Evolutionary conservation across 2,888 invertebrate species (phyloP).

Genomic region (Drosophila colorata): DNA sequence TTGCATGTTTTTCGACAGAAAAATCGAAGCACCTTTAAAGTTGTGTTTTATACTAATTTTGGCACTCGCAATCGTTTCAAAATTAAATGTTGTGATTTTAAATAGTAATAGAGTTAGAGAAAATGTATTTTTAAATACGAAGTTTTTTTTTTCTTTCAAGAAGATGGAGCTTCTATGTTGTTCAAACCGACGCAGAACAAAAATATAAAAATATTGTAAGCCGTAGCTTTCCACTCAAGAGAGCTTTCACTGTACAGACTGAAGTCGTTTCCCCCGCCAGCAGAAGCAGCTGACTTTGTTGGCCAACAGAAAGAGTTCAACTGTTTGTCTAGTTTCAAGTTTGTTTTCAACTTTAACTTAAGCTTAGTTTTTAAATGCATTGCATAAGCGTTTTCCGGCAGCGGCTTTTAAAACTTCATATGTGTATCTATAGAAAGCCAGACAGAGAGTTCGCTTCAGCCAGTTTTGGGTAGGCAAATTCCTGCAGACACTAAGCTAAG

Average conservation of each 20-base stretch:
- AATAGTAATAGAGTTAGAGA: too few species aligned
- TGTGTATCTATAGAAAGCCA: conserved; percentile 2
- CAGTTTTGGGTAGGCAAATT: conserved; percentile 3
- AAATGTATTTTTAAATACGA: too few species aligned
- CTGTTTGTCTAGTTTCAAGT: conserved; percentile 43
- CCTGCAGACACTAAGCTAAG: too few species aligned
- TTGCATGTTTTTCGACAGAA: too few species aligned
- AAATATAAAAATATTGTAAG: not conserved
- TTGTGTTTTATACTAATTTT: too few species aligned
- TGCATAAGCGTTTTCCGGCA: conserved; percentile 53
- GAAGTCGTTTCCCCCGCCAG: conserved; percentile 4
- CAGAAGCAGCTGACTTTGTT: conserved; percentile 15
- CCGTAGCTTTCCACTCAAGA: not conserved
- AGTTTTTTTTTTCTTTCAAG: too few species aligned
- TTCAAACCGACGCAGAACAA: too few species aligned
- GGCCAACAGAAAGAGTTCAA: conserved; percentile 59
- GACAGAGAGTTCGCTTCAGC: conserved; percentile 7
- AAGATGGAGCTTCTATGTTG: too few species aligned
- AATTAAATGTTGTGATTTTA: too few species aligned
- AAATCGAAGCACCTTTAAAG: too few species aligned
- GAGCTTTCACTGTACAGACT: not conserved
- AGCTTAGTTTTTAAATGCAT: conserved; percentile 11
- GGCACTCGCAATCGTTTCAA: too few species aligned
- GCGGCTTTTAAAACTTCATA: conserved; percentile 10
- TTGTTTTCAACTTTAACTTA: conserved; percentile 4